A percentile compares a stretch with the other conserved stretches of the same genome.
phyloP scores from a whole-genome alignment of 2,888 invertebrate genomes.

The Eupithecia vulgata region DNA sequence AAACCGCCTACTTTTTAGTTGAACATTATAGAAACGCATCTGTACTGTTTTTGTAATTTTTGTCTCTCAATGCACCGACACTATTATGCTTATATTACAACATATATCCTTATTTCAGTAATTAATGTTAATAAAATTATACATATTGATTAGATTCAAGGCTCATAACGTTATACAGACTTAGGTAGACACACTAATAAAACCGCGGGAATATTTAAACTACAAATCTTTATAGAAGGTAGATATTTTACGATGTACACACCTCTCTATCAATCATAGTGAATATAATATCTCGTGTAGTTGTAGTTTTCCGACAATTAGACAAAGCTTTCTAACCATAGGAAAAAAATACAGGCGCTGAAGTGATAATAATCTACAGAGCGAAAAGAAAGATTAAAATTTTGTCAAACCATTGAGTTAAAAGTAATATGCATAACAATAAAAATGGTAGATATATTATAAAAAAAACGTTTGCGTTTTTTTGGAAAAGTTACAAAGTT shows the following conservation, averaged over 20 bases:
- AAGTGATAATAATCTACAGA: background rate
- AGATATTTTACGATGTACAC: constrained; percentile 11
- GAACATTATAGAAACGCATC: too few species aligned
- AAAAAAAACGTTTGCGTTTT: too few species aligned
- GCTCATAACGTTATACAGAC: background rate
- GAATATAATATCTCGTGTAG: constrained; percentile 48
- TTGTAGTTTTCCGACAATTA: constrained; percentile 63
- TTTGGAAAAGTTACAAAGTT: too few species aligned
- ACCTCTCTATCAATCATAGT: constrained; percentile 12
- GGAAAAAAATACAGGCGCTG: constrained; percentile 57
- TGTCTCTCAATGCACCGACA: background rate
- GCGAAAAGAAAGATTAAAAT: background rate
- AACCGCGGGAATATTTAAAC: constrained; percentile 3
- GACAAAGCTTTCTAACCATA: constrained; percentile 71
- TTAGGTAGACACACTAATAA: background rate
- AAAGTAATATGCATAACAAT: too few species aligned
- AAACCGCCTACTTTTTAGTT: too few species aligned
- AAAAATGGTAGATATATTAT: too few species aligned
- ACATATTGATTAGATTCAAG: background rate
- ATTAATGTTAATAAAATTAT: background rate
- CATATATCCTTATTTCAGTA: too few species aligned
- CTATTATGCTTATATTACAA: background rate
- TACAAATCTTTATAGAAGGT: background rate
- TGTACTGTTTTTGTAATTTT: background rate
- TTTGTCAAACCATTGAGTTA: background rate